These are phyloP conservation scores for Platichthys flesus DNA, from an alignment of 2,113 vertebrate species.

Conservation along the genomic window DNA sequence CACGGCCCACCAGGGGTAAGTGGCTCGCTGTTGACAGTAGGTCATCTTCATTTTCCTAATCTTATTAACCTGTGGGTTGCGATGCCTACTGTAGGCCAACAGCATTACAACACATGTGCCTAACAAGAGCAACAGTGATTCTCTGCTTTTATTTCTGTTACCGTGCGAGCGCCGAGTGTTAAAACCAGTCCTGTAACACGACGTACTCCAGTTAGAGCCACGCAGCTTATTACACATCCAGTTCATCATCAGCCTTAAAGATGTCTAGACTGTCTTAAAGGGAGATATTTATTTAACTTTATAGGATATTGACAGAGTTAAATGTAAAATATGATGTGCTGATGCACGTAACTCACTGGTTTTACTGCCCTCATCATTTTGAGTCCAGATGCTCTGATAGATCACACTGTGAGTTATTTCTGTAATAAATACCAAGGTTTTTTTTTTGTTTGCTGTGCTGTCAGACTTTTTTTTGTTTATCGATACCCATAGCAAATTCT, in stretches of 20 bases:
- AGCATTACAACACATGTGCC: conserved; percentile 4
- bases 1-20: conserved; percentile 47
- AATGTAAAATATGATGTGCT: conserved; percentile 33
- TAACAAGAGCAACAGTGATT: background rate
- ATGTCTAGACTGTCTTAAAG: conserved; percentile 1
- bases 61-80: conserved; percentile 51
- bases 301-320: background rate
- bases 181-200: background rate
- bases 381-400: conserved; percentile 38
- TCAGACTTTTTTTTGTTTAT: conserved; percentile 73
- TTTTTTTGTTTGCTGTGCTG: conserved; percentile 66
- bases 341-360: background rate
- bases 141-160: conserved; percentile 28
- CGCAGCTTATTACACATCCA: conserved; percentile 2
- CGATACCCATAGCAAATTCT: conserved; percentile 71
- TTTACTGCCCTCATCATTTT: conserved; percentile 36
- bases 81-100: conserved; percentile 24
- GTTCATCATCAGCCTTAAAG: conserved; percentile 7
- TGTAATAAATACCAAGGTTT: conserved; percentile 20
- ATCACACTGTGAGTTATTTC: conserved; percentile 67
- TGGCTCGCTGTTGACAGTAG: conserved; percentile 54
- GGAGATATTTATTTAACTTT: conserved; percentile 12
- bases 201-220: conserved; percentile 6
- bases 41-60: conserved; percentile 66
- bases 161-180: background rate